Conservation (phyloP, 2,888 invertebrate genomes). For the Siphonodentalium dalli region DNA sequence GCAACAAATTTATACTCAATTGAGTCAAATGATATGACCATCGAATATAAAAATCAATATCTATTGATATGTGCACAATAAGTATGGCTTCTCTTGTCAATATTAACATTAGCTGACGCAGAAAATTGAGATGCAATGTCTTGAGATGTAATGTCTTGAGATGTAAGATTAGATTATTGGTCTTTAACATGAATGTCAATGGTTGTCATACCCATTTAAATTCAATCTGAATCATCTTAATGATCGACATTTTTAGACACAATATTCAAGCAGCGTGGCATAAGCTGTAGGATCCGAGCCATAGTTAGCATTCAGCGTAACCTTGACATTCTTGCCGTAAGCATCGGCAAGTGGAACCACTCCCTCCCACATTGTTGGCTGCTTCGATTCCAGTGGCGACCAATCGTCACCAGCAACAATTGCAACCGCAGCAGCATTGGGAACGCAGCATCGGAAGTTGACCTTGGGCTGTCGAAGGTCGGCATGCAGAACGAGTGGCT, state of each 20-base stretch:
- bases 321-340: constrained; percentile 50
- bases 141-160: no score
- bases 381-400: constrained; percentile 56
- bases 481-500: constrained; percentile 51
- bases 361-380: constrained; percentile 56
- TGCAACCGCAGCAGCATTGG: constrained; percentile 61
- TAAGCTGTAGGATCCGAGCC: constrained; percentile 61
- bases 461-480: constrained; percentile 33
- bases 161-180: no score
- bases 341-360: constrained; percentile 48
- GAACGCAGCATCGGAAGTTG: constrained; percentile 56
- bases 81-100: no score
- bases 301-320: constrained; percentile 63
- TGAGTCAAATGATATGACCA: no score
- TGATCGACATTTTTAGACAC: constrained; percentile 21
- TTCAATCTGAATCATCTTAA: not conserved
- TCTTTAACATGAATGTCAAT: not conserved
- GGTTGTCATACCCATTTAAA: not conserved
- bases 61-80: no score
- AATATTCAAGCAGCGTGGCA: constrained; percentile 62
- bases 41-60: no score
- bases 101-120: no score
- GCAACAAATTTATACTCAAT: no score
- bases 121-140: no score
- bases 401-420: constrained; percentile 62